A percentile compares a stretch with the other conserved stretches of the same genome.
Evolutionary conservation across 2,113 vertebrate species (phyloP).

Genomic region (Notothenia rossii): DNA sequence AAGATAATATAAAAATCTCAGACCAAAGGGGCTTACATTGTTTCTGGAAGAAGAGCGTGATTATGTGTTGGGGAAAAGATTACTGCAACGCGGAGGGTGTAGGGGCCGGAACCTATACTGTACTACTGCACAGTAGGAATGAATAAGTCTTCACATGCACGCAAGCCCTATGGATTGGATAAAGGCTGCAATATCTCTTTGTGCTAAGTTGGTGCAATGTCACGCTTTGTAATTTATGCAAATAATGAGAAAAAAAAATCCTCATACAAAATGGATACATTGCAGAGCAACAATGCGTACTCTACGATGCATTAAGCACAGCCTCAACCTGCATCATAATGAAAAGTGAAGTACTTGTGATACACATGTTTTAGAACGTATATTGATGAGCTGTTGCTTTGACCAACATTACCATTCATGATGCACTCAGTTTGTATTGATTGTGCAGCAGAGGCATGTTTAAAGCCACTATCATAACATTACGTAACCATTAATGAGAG

Average conservation of each 20-base stretch:
- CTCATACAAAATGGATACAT: slow-evolving; percentile 39
- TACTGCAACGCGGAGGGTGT: slow-evolving; percentile 18
- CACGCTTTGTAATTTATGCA: slow-evolving; percentile 61
- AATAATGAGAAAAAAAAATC: slow-evolving; percentile 31
- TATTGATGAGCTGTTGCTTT: slow-evolving; percentile 29
- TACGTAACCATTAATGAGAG: slow-evolving; percentile 61
- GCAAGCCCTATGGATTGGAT: slow-evolving; percentile 8
- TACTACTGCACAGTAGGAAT: not conserved
- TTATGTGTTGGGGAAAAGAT: slow-evolving; percentile 32
- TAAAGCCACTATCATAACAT: slow-evolving; percentile 38
- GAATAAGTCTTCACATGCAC: not conserved
- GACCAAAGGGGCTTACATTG: slow-evolving; percentile 22
- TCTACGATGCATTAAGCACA: slow-evolving; percentile 3
- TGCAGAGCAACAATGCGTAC: slow-evolving; percentile 24
- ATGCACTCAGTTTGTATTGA: slow-evolving; percentile 20
- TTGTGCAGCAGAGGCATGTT: slow-evolving; percentile 31
- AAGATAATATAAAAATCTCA: slow-evolving; percentile 25
- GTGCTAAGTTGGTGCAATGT: slow-evolving; percentile 66
- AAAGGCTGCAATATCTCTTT: slow-evolving; percentile 14
- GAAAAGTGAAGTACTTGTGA: slow-evolving; percentile 9
- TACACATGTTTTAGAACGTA: slow-evolving; percentile 23
- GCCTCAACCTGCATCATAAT: slow-evolving; percentile 14
- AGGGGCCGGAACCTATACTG: slow-evolving; percentile 6
- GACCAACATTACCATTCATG: slow-evolving; percentile 14
- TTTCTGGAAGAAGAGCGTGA: slow-evolving; percentile 17